A percentile compares a stretch with the other conserved stretches of the same genome.
Evolutionary conservation across 1,140 invertebrate species (phyloP).

Genomic region (Vanessa tameamea): DNA sequence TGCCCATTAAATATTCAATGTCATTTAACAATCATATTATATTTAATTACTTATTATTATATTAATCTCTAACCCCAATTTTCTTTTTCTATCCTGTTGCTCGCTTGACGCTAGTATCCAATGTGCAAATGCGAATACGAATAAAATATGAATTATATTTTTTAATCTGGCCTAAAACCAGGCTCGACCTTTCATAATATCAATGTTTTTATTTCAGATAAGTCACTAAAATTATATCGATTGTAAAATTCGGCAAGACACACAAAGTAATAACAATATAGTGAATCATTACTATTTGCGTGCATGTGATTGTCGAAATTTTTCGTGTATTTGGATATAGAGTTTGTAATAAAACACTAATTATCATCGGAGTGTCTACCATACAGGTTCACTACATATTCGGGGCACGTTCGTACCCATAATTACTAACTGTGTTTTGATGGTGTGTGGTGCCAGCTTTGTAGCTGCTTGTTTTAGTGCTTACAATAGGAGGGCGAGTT

Average conservation of each 20-base stretch:
- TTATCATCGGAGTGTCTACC: not conserved
- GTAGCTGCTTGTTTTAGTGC: not conserved
- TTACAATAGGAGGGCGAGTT: not conserved
- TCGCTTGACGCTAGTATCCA: not conserved
- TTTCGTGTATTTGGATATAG: not conserved
- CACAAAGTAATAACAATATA: too few species aligned
- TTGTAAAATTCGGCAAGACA: too few species aligned
- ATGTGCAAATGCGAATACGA: not conserved
- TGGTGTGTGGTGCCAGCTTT: not conserved
- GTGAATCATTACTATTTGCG: too few species aligned
- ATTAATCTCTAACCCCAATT: not conserved
- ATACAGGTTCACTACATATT: not conserved
- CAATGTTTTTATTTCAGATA: too few species aligned
- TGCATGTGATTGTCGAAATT: too few species aligned
- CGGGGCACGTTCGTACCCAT: not conserved
- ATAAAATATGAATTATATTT: not conserved
- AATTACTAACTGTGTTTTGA: conserved; percentile 1
- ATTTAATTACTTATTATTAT: too few species aligned
- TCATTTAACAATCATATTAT: too few species aligned
- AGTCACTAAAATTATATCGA: too few species aligned
- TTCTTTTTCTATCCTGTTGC: not conserved
- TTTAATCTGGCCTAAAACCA: too few species aligned
- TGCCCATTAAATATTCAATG: too few species aligned
- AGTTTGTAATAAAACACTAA: not conserved
- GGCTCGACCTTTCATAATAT: too few species aligned